Evolutionary conservation across 2,888 invertebrate genomes (phyloP).

Genomic region (Gerosis bhagava): DNA sequence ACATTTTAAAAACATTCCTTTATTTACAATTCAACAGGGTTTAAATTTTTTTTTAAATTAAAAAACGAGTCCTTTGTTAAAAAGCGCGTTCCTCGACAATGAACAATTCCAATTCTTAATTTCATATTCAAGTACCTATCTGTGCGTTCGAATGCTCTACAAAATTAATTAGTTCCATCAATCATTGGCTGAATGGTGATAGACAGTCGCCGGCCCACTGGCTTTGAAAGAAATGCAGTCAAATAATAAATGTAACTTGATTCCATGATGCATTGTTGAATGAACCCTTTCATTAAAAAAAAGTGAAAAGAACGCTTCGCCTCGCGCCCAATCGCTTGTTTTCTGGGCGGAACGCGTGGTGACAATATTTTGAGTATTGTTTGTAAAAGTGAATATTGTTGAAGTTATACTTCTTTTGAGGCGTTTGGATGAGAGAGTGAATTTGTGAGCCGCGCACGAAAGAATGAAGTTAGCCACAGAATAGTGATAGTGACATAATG

Average conservation of each 20-base stretch:
- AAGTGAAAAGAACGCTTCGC: conserved; percentile 48
- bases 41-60: conserved; percentile 47
- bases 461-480: no score
- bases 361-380: conserved; percentile 61
- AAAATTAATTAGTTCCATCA: conserved; percentile 81
- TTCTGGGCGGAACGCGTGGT: conserved; percentile 58
- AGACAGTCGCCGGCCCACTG: conserved; percentile 62
- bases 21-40: conserved; percentile 28
- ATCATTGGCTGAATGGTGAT: conserved; percentile 71
- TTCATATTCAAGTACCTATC: conserved; percentile 67
- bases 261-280: conserved; percentile 62
- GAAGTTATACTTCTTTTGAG: no score
- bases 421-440: no score
- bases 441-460: no score
- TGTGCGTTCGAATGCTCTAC: conserved; percentile 55
- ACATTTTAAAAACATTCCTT: conserved; percentile 5
- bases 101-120: conserved; percentile 51
- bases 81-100: conserved; percentile 44
- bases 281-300: conserved; percentile 59
- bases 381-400: neutral
- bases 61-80: conserved; percentile 52
- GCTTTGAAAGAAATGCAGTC: conserved; percentile 54
- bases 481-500: no score
- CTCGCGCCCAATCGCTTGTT: conserved; percentile 36
- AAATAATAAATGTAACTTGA: conserved; percentile 72